Evolutionary conservation across 2,113 vertebrate genomes (phyloP).

Genomic region (Perognathus longimembris): DNA sequence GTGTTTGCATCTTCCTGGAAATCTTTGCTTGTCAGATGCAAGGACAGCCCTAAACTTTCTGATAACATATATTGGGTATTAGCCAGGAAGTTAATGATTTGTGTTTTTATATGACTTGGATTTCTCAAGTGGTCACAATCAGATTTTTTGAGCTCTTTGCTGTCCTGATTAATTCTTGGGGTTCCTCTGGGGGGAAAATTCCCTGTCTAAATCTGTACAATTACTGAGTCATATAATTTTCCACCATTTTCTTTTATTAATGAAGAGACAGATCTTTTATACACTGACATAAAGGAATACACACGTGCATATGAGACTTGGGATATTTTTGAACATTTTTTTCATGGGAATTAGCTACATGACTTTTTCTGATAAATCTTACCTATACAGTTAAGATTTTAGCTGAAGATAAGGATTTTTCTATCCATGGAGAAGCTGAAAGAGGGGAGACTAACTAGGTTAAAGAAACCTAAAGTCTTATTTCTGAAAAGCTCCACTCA

Average conservation of each 20-base stretch:
- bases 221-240: background rate
- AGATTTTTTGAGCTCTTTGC: background rate
- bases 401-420: background rate
- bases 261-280: background rate
- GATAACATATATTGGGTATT: too few species aligned
- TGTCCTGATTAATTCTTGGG: background rate
- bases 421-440: background rate
- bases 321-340: background rate
- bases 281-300: background rate
- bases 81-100: too few species aligned
- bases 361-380: background rate
- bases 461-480: background rate
- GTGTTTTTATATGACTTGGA: too few species aligned
- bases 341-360: background rate
- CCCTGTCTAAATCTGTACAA: background rate
- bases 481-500: constrained; percentile 20
- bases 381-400: background rate
- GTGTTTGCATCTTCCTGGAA: too few species aligned
- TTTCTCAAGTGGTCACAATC: too few species aligned
- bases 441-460: background rate
- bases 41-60: too few species aligned
- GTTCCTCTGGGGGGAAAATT: background rate
- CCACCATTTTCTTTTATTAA: background rate
- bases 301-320: background rate
- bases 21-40: too few species aligned